Evolutionary conservation across 2,797 vertebrate genomes (phyloP).

Genomic region (Tokudaia tokunoshimensis): DNA sequence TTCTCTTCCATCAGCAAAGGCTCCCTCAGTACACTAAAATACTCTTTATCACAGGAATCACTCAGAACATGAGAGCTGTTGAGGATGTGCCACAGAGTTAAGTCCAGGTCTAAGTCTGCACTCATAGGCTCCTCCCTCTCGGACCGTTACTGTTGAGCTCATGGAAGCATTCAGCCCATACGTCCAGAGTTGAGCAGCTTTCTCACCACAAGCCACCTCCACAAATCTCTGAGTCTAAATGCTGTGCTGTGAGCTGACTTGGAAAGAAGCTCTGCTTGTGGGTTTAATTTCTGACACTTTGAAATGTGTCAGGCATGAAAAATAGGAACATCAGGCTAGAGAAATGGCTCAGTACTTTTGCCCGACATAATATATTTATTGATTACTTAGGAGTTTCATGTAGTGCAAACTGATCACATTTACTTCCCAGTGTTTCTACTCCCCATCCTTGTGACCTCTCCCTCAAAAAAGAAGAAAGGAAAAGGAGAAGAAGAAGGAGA

Average conservation of each 20-base stretch:
- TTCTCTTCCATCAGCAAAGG: neutral
- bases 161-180: neutral
- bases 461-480: neutral
- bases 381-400: neutral
- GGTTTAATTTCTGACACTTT: neutral
- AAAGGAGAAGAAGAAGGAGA: neutral
- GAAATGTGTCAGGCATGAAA: neutral
- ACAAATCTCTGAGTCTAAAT: neutral
- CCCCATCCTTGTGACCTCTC: neutral
- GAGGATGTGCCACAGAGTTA: neutral
- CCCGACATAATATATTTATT: neutral
- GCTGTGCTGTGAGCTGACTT: neutral
- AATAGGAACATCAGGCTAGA: neutral
- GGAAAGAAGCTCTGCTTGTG: neutral
- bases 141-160: neutral
- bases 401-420: neutral
- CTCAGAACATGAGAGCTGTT: slow-evolving; percentile 6
- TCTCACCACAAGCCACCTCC: neutral
- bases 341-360: neutral
- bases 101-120: neutral
- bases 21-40: neutral
- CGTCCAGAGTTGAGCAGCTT: neutral
- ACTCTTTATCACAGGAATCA: neutral
- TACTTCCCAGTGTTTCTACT: neutral
- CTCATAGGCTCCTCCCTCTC: neutral